A percentile compares a stretch with the other conserved stretches of the same genome.
Conservation (phyloP, 2,797 vertebrate species). For the Microchirus variegatus region DNA sequence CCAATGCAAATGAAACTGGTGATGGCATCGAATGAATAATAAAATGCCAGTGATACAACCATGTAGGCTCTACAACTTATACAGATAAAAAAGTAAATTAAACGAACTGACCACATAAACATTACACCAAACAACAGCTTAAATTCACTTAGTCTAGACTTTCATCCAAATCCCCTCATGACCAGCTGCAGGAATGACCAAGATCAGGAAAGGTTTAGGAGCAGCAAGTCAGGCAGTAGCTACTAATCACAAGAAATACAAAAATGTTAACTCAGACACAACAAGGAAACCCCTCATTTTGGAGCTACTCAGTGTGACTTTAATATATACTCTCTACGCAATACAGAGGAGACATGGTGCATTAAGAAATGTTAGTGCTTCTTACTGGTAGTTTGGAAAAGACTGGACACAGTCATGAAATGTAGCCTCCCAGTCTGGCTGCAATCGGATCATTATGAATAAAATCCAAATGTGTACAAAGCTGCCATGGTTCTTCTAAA, state of each 20-base stretch:
- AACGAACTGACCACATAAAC: not conserved
- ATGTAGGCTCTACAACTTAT: not conserved
- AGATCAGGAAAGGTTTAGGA: slow-evolving; percentile 8
- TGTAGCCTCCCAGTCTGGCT: no score
- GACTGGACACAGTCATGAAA: slow-evolving; percentile 1
- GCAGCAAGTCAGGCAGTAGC: not conserved
- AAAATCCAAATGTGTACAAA: not conserved
- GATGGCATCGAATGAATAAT: not conserved
- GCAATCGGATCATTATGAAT: not conserved
- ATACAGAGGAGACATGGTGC: slow-evolving; percentile 3
- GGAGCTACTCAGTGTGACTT: not conserved
- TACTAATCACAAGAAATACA: not conserved
- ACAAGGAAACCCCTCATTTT: slow-evolving; percentile 9
- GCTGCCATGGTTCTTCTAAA: not conserved
- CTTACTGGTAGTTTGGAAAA: slow-evolving; percentile 5
- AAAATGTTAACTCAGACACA: not conserved
- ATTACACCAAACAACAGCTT: not conserved
- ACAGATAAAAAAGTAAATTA: slow-evolving; percentile 3
- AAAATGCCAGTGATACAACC: not conserved
- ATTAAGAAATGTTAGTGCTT: slow-evolving; percentile 16
- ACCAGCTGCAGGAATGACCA: slow-evolving; percentile 15
- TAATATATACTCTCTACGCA: not conserved
- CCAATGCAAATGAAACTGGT: slow-evolving; percentile 2
- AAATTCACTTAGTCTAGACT: slow-evolving; percentile 5
- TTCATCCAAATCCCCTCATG: slow-evolving; percentile 13